Evolutionary conservation across 1,140 invertebrate genomes (phyloP), one percentile per base, ranked within the genome.

Genomic region (Drosophila ohnishii): DNA sequence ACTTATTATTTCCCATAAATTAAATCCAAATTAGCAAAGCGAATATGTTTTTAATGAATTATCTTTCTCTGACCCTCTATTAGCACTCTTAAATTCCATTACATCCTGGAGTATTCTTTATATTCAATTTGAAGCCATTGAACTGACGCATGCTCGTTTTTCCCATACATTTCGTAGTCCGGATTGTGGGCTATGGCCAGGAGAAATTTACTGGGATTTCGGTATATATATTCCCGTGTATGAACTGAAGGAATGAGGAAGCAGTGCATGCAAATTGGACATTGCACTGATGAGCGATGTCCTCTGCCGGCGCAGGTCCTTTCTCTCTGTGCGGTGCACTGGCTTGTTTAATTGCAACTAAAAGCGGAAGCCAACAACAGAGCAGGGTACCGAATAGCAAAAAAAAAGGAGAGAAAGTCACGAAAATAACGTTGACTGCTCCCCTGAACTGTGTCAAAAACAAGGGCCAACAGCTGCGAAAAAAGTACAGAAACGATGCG

Each of bases 341-440:
- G 70, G 66, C 84, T 88, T 83, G 83, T 87, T 87, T 87, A 87
- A 87, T 87, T 87, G 83, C 83, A 87, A 83, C 83, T 87, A 83
- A 87, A 87, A 87, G 75, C 80, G 78, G 57, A 75, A 79, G 72
- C 56, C 45, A 61, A 53, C 59, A 56, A 35, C 47, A 35, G 39
- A 40, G 48, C 28, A 25, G 40, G 28, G 35, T 11, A 40, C 28
- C 28, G 16, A 50, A 66, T 25, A 37, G 9, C 3, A 62, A 22
- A 40, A 40, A 30, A 22, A 65, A 55, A 48, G 37, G 22, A 22
- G 8, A 42, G 16, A 59, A 42, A 40, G 45, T 48, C 53, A 56
- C 42, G 63, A 78, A 79, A 67, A 78, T 51, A 69, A 73, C 78
- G 75, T 58, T 75, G 66, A 60, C 83, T 55, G 78, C 75, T 85